Evolutionary conservation across 2,797 vertebrate species (phyloP).

Genomic region (Salmo trutta): DNA sequence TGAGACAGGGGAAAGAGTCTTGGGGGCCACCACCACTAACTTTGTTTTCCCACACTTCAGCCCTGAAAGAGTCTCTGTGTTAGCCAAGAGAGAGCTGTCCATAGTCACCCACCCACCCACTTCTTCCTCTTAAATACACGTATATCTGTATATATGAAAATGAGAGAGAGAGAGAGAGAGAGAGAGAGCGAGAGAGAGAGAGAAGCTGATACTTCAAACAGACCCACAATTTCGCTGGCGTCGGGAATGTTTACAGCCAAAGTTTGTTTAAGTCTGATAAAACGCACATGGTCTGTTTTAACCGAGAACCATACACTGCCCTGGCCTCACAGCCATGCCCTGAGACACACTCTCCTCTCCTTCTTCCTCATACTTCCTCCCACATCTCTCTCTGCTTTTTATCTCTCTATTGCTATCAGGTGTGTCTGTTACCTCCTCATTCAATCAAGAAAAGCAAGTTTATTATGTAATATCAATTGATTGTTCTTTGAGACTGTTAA

Average conservation of each 20-base stretch:
- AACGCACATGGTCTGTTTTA: no score
- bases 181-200: no score
- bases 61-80: constrained; percentile 38
- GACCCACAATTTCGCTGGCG: constrained; percentile 58
- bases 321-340: no score
- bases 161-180: no score
- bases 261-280: constrained; percentile 57
- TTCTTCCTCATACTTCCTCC: no score
- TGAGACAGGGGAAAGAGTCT: constrained; percentile 64
- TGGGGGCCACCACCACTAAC: constrained; percentile 67
- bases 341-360: no score
- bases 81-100: constrained; percentile 53
- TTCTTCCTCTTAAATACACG: constrained; percentile 37
- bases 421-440: constrained; percentile 32
- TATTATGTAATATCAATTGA: constrained; percentile 52
- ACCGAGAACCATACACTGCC: no score
- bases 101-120: constrained; percentile 12
- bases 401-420: constrained; percentile 19
- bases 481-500: constrained; percentile 48
- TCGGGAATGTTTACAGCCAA: constrained; percentile 56
- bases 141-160: constrained; percentile 32
- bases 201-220: constrained; percentile 52
- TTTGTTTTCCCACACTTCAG: constrained; percentile 58
- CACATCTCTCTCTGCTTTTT: background rate
- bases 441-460: constrained; percentile 22